Base-by-base conservation (phyloP, 2,888 invertebrate genomes). In the Schizaphis graminum region DNA sequence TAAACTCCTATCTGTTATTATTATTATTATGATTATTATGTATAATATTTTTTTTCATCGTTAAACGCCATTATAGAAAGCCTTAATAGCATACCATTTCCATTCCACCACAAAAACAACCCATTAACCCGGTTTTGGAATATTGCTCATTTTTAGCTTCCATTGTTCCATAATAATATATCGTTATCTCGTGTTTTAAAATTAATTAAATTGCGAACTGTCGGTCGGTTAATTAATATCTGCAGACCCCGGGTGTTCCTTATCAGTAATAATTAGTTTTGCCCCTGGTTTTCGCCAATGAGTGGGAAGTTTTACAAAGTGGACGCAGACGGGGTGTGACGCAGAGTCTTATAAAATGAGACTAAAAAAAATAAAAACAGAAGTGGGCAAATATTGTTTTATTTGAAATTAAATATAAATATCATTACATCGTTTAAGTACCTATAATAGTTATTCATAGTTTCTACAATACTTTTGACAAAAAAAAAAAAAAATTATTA, bases 241-340 rank as follows among this genome's bases (percentile, higher is more conserved):
- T 67, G 86, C 90, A 13, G 49, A 67, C 90, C 86, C 86, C 94
- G 86, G 85, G 91, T 90, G 91, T 94, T 91, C 86, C 94, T 94
- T 94, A 94, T 94, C 94, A 94, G 91, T 53, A 94, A 94, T 90
- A 94, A 94, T 94, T 94, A 94, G 91, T 94, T 94, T 93, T 77
- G 56, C 53, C 77, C 47, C n/a, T 56, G 35, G 89, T 93, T 94
- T 94, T 94, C 49, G 35, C 86, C 85, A 53, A 90, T 67, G 90
- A 67, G 56, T 49, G 67, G n/a, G 53, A 94, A 94, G 94, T 94
- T 91, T 91, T 86, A 91, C 90, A 86, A 94, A 91, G 90, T 67
- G 56, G 35, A 57, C 28, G 53, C 28, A 44, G 24, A 26, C 47
- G 47, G 53, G 53, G 53, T 61, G 61, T 56, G 41, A 53, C n/a